These are phyloP conservation scores for Tridacna gigas DNA, from an alignment of 2,888 invertebrate species.

Conservation along the genomic window DNA sequence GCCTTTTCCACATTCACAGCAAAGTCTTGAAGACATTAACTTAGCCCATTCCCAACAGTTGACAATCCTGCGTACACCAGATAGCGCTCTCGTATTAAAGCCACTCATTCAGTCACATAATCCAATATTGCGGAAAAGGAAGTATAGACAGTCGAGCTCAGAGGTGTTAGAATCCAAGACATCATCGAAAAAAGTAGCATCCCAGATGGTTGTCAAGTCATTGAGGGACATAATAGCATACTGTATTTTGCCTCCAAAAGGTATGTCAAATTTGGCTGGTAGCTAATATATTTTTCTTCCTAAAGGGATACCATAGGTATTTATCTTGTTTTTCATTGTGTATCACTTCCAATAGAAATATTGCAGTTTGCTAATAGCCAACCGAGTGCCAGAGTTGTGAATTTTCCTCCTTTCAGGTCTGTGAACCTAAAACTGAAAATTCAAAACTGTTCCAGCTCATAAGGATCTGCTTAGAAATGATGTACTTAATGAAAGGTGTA, in stretches of 20 bases:
- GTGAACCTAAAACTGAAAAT: too few species aligned
- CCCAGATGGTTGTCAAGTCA: constrained; percentile 51
- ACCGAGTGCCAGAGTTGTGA: too few species aligned
- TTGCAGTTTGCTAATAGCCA: too few species aligned
- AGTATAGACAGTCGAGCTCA: constrained; percentile 63
- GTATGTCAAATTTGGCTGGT: constrained; percentile 31
- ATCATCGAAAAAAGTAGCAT: constrained; percentile 37
- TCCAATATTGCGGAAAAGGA: constrained; percentile 78
- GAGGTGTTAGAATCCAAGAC: constrained; percentile 3
- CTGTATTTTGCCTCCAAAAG: constrained; percentile 72
- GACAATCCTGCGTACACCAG: constrained; percentile 76
- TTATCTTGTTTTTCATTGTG: too few species aligned
- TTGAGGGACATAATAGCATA: constrained; percentile 70
- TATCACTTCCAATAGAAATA: too few species aligned
- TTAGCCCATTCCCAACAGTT: constrained; percentile 77
- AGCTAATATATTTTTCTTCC: too few species aligned
- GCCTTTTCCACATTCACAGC: constrained; percentile 55
- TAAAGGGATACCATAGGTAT: background rate
- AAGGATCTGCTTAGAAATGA: too few species aligned
- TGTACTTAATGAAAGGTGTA: too few species aligned
- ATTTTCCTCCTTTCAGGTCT: too few species aligned
- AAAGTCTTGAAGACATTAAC: constrained; percentile 75
- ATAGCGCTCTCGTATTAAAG: constrained; percentile 76
- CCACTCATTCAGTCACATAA: constrained; percentile 77
- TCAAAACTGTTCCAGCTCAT: too few species aligned